These are phyloP conservation scores for Drosophila rubida DNA, from an alignment of 2,888 invertebrate species.

Conservation along the genomic window DNA sequence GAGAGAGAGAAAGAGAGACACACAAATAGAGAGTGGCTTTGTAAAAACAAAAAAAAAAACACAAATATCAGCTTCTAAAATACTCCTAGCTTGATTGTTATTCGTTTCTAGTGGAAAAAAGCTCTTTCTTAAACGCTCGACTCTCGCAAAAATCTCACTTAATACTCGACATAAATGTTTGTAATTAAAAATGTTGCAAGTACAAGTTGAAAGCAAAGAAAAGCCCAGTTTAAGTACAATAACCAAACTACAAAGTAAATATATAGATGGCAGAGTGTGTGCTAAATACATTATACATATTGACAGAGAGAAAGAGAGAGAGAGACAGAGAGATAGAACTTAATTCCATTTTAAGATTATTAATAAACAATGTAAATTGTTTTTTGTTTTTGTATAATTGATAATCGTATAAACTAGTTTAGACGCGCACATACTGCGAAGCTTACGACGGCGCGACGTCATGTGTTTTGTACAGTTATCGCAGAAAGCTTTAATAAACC, in stretches of 20 bases:
- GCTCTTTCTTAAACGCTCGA: conserved; percentile 40
- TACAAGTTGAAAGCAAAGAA: conserved; percentile 60
- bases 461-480: conserved; percentile 45
- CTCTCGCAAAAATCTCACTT: not conserved
- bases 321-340: conserved; percentile 26
- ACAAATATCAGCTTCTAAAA: conserved; percentile 14
- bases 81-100: not conserved
- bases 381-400: conserved; percentile 14
- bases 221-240: conserved; percentile 46
- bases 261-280: conserved; percentile 28
- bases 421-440: conserved; percentile 5
- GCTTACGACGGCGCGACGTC: conserved; percentile 2
- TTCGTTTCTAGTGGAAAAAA: conserved; percentile 40
- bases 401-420: conserved; percentile 36
- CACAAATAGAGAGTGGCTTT: conserved; percentile 45
- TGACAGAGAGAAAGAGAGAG: conserved; percentile 10
- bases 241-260: conserved; percentile 59
- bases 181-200: conserved; percentile 24
- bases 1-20: conserved; percentile 40
- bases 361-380: conserved; percentile 23
- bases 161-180: conserved; percentile 5
- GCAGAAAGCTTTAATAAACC: conserved; percentile 42
- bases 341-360: conserved; percentile 37
- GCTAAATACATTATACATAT: conserved; percentile 45
- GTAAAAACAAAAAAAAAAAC: conserved; percentile 22